These are phyloP conservation scores for Dynastes tityus DNA, from an alignment of 2,888 invertebrate species.

Conservation along the genomic window DNA sequence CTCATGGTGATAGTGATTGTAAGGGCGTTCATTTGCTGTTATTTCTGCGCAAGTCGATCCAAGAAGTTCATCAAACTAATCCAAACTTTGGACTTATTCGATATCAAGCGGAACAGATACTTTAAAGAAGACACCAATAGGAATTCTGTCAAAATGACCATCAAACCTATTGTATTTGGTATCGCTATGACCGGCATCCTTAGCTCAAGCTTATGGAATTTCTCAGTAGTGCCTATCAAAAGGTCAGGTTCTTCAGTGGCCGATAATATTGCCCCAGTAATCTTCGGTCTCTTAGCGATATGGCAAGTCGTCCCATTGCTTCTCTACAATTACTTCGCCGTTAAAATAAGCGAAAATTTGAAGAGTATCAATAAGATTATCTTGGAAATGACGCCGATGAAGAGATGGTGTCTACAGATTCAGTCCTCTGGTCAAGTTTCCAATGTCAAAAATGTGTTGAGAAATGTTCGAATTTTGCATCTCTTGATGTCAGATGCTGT, in stretches of 20 bases:
- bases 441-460: slow-evolving; percentile 53
- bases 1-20: slow-evolving; percentile 52
- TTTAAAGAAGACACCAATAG: slow-evolving; percentile 11
- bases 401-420: slow-evolving; percentile 32
- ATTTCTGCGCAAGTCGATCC: slow-evolving; percentile 51
- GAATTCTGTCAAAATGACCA: background rate
- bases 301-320: slow-evolving; percentile 59
- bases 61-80: slow-evolving; percentile 57
- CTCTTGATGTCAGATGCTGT: slow-evolving; percentile 57
- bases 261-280: background rate
- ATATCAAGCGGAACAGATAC: slow-evolving; percentile 50
- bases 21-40: slow-evolving; percentile 54
- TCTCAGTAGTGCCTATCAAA: background rate
- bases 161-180: slow-evolving; percentile 1
- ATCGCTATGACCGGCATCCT: background rate
- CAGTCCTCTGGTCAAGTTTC: slow-evolving; percentile 41
- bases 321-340: slow-evolving; percentile 58
- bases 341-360: slow-evolving; percentile 54
- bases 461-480: slow-evolving; percentile 57
- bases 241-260: background rate
- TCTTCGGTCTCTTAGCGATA: slow-evolving; percentile 57
- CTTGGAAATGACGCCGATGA: slow-evolving; percentile 26
- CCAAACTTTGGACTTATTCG: slow-evolving; percentile 56
- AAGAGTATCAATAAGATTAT: slow-evolving; percentile 55
- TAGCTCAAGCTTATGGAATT: background rate